Percentiles rank a stretch among this genome's conserved stretches.
Evolutionary conservation across 2,888 invertebrate genomes (phyloP).

Genomic region (Drosophila seclusa): DNA sequence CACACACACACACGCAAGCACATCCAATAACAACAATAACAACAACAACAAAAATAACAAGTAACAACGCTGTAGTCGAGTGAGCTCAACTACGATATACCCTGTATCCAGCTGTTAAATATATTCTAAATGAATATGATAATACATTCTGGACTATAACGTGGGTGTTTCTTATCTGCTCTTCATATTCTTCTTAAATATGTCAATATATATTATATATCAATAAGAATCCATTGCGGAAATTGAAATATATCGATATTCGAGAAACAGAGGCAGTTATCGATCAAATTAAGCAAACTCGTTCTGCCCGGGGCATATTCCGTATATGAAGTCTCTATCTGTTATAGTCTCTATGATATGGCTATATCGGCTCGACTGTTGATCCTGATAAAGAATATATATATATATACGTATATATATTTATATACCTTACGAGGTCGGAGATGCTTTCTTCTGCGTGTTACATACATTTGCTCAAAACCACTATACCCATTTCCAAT

Average conservation of each 20-base stretch:
- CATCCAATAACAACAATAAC: conserved; percentile 6
- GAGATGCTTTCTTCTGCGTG: neutral
- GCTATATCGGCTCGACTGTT: neutral
- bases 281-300: neutral
- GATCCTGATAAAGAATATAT: neutral
- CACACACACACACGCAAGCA: conserved; percentile 7
- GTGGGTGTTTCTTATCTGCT: neutral
- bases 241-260: neutral
- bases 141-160: neutral
- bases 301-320: neutral
- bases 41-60: conserved; percentile 10
- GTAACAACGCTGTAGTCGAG: neutral
- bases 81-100: neutral
- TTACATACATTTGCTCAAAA: neutral
- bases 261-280: neutral
- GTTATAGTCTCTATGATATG: neutral
- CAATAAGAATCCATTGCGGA: neutral
- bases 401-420: neutral
- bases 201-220: neutral
- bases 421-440: neutral
- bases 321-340: neutral
- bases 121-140: neutral
- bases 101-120: neutral
- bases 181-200: neutral
- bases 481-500: neutral